A percentile compares a stretch with the other conserved stretches of the same genome.
These are phyloP conservation scores for Cylas formicarius DNA, from an alignment of 1,140 invertebrate species.

Conservation along the genomic window DNA sequence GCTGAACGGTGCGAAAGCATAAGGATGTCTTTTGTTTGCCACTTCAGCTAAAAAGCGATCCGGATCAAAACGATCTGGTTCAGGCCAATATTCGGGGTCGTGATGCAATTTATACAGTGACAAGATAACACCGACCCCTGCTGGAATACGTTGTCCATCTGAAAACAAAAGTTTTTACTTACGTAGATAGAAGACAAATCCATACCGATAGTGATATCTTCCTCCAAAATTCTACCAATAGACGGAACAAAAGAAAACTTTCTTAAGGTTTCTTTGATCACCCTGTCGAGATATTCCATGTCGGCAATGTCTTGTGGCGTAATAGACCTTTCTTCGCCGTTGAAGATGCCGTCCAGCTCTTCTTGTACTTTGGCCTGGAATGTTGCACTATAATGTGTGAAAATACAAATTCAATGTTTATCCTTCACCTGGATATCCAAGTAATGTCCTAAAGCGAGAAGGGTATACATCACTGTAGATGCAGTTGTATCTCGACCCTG, in stretches of 20 bases:
- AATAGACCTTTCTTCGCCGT: conserved; percentile 44
- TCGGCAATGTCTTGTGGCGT: conserved; percentile 56
- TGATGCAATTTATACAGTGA: conserved; percentile 58
- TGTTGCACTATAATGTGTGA: background rate
- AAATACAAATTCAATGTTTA: background rate
- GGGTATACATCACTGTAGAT: conserved; percentile 48
- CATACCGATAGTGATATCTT: conserved; percentile 55
- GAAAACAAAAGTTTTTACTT: too few species aligned
- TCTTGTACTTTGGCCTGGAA: conserved; percentile 46
- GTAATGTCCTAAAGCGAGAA: conserved; percentile 52
- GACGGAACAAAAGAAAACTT: conserved; percentile 68
- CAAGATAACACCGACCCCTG: conserved; percentile 49
- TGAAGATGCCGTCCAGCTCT: conserved; percentile 60
- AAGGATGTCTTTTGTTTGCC: conserved; percentile 51
- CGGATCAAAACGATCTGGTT: conserved; percentile 69
- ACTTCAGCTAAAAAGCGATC: conserved; percentile 66
- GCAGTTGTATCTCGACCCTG: conserved; percentile 70
- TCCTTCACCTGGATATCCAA: conserved; percentile 50
- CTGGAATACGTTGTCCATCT: conserved; percentile 45
- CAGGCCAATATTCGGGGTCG: conserved; percentile 55
- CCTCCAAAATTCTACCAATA: conserved; percentile 53
- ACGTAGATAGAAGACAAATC: too few species aligned
- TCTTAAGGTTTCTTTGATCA: conserved; percentile 61
- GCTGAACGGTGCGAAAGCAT: conserved; percentile 67
- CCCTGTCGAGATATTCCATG: conserved; percentile 67